These are phyloP conservation scores for Hybognathus amarus DNA, from an alignment of 2,797 vertebrate genomes.

Conservation along the genomic window DNA sequence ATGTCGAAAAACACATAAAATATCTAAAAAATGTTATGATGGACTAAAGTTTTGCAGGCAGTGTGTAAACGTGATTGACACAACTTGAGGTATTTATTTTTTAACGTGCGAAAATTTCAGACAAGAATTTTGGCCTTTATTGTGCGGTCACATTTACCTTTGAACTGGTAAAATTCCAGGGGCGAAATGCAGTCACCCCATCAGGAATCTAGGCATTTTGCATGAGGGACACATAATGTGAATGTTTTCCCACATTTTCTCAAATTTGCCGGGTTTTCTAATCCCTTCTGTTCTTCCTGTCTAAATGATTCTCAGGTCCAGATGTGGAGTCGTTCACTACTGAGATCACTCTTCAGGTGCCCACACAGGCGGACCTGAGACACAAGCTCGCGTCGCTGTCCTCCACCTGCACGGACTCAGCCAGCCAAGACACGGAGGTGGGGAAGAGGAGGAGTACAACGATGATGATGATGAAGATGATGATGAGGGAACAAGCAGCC, in stretches of 20 bases:
- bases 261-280: no score
- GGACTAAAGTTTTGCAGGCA: no score
- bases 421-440: slow-evolving; percentile 81
- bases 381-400: slow-evolving; percentile 84
- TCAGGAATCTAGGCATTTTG: not conserved
- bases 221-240: fast-evolving
- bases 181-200: not conserved
- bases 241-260: not conserved
- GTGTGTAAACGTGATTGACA: no score
- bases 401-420: slow-evolving; percentile 80
- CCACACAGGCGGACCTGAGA: slow-evolving; percentile 79
- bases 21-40: no score
- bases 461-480: slow-evolving; percentile 71
- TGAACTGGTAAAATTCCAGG: not conserved
- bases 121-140: not conserved
- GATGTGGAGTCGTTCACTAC: slow-evolving; percentile 77
- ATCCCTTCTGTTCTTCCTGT: not conserved
- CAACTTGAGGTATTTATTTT: no score
- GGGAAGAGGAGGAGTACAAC: slow-evolving; percentile 73
- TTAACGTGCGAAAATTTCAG: no score
- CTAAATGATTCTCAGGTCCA: slow-evolving; percentile 71
- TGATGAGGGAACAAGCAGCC: slow-evolving; percentile 51
- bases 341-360: slow-evolving; percentile 88
- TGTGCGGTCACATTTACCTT: not conserved
- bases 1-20: no score